Evolutionary conservation across 2,113 vertebrate genomes (phyloP).

Genomic region (Centropus unirufus): DNA sequence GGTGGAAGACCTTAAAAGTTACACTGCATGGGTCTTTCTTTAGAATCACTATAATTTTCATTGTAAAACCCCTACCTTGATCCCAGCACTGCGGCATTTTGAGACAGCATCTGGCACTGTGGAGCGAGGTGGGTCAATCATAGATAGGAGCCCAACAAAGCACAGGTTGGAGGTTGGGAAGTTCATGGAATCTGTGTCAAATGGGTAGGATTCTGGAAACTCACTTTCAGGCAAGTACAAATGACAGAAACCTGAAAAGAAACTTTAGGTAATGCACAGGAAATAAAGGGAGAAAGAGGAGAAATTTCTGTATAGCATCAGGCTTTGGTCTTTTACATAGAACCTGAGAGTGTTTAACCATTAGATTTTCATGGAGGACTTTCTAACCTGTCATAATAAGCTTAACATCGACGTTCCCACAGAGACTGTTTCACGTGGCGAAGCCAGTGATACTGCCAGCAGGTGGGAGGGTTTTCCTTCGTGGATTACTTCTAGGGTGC

Average conservation of each 20-base stretch:
- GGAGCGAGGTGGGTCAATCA: constrained; percentile 84
- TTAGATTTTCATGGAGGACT: background rate
- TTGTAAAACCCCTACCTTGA: constrained; percentile 74
- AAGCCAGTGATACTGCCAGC: background rate
- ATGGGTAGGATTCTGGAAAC: constrained; percentile 77
- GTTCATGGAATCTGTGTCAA: constrained; percentile 79
- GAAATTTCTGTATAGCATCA: background rate
- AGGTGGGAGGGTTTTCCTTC: background rate
- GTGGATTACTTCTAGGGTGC: accelerated
- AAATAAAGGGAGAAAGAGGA: background rate
- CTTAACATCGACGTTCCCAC: background rate
- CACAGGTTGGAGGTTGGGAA: constrained; percentile 81
- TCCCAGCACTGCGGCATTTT: constrained; percentile 84
- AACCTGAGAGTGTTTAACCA: background rate
- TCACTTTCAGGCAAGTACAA: constrained; percentile 77
- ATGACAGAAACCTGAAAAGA: constrained; percentile 81
- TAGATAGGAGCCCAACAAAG: constrained; percentile 82
- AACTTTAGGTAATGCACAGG: background rate
- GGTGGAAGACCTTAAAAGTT: background rate
- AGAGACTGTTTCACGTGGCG: background rate
- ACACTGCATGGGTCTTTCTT: background rate
- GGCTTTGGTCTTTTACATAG: background rate
- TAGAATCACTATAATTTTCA: background rate
- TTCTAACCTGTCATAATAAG: background rate
- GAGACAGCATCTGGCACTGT: constrained; percentile 82